phyloP scores from a whole-genome alignment of 2,888 invertebrate genomes.

The Oligia strigilis region DNA sequence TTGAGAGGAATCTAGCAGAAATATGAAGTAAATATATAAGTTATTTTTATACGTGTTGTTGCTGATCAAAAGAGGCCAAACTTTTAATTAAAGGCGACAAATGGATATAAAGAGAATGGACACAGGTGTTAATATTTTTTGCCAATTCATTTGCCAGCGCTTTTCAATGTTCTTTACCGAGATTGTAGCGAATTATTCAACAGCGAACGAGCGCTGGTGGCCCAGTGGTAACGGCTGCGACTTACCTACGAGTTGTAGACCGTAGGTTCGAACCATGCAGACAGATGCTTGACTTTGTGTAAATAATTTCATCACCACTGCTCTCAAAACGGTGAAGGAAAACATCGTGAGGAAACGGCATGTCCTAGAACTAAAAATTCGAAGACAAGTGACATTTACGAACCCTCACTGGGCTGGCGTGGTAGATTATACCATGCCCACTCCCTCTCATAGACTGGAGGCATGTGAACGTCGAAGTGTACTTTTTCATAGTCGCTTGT shows the following conservation, averaged over 20 bases:
- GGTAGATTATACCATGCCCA: too few relatives aligned
- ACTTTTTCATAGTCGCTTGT: neutral
- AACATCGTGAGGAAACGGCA: neutral
- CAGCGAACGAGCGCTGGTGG: neutral
- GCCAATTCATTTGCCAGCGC: too few relatives aligned
- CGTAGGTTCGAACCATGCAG: neutral
- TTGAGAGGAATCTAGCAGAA: constrained; percentile 26
- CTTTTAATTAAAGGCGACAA: constrained; percentile 22
- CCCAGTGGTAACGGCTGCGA: too few relatives aligned
- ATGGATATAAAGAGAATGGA: constrained; percentile 1
- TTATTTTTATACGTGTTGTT: constrained; percentile 31
- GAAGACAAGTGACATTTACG: neutral
- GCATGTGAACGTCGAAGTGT: neutral
- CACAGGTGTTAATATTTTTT: constrained; percentile 29
- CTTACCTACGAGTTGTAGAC: neutral
- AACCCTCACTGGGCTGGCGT: neutral
- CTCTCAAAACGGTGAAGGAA: neutral
- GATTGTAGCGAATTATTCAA: neutral
- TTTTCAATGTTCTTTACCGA: constrained; percentile 7
- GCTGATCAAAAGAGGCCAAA: constrained; percentile 20
- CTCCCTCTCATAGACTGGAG: neutral
- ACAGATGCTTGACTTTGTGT: neutral
- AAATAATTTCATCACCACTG: neutral
- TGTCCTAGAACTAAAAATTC: neutral
- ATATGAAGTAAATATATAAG: constrained; percentile 35